Base-by-base conservation (phyloP, 2,888 invertebrate genomes). In the Hedychridium roseum region DNA sequence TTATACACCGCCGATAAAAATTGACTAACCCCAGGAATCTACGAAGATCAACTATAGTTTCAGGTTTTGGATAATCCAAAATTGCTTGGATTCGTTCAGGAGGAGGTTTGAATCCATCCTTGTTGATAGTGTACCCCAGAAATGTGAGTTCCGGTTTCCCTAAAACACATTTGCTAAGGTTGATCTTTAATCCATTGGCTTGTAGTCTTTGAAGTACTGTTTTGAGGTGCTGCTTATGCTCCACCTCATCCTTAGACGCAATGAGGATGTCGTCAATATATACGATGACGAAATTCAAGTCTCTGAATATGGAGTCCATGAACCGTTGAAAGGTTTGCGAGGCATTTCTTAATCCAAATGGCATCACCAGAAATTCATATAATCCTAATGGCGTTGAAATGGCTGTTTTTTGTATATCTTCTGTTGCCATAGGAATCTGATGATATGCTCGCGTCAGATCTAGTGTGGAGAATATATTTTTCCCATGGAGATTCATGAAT, bases 81-180 rank as follows among this genome's bases (percentile, higher is more conserved):
- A 50, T 46, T 2, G 43, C 41, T 6, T 35, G 9, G n/a, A 53
- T 34, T n/a, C 34, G 15, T 1, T 42, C 35, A 3, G 16, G 7
- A 2, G 35, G 42, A 2, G 35, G 42, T 20, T 20, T 18, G 16
- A n/a, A 35, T 6, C 7, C 42, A 9, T 42, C 6, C 14, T 42
- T 20, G 14, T 4, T 11, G 4, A 42, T n/a, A 9, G 5, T 16
- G 17, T 37, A 42, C 1, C 35, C 42, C 2, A 42, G 15, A 36
- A 35, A 36, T 9, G 17, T 12, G 2, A 42, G 15, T 5, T 42
- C 32, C 6, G n/a, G 5, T 16, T n/a, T 17, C n/a, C 32, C 42
- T 4, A 16, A 9, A 35, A 15, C 7, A 26, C 44, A 76, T 52
- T 79, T 79, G 0, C 48, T 26, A 0, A 58, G 28, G 49, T 78